Base-by-base conservation (phyloP, 2,797 vertebrate genomes). In the Amblyopsis hoosieri region DNA sequence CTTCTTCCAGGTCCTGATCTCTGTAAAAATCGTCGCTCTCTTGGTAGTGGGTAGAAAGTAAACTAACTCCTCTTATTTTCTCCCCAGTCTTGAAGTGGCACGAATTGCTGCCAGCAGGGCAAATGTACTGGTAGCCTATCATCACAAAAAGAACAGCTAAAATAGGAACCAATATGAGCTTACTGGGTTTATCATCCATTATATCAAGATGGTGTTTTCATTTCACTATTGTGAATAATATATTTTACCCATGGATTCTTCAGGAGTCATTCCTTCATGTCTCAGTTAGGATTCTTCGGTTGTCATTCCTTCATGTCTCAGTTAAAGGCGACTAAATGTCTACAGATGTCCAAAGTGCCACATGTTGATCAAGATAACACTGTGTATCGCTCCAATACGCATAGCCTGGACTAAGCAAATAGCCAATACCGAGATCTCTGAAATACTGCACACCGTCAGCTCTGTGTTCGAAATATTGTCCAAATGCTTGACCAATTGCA, bases 171-270 rank as follows among this genome's bases (percentile, higher is more conserved):
- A 97, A 89, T 83, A 98, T 91, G 90, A 96, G 94, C 92, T 96
- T 97, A 84, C 94, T 95, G 92, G 94, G 93, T 91, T 94, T 95
- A 66, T 97, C 95, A 90, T 96, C 96, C 97, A 98, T 97, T 86
- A 91, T 95, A 84, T 88, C 85, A 73, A 67, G 84, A 84, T 61
- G 74, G 69, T 84, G 87, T 83, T 75, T 85, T 91, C 85, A 90
- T 86, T 85, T 85, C 88, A 86, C 90, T 86, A 90, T 83, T 81
- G 79, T 79, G 83, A 90, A 90, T 79, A 80, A 78, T 42, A 74
- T 74, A 68, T 62, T 53, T 79, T 71, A 75, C 68, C 77, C 64
- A 57, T 48, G 69, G 69, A 69, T 59, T 76, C 51, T 49, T 62
- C 59, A 9, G 64, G 75, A 71, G 79, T 84, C 72, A 76, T 45